phyloP scores from a whole-genome alignment of 2,113 vertebrate species.

The Callipepla californica region DNA sequence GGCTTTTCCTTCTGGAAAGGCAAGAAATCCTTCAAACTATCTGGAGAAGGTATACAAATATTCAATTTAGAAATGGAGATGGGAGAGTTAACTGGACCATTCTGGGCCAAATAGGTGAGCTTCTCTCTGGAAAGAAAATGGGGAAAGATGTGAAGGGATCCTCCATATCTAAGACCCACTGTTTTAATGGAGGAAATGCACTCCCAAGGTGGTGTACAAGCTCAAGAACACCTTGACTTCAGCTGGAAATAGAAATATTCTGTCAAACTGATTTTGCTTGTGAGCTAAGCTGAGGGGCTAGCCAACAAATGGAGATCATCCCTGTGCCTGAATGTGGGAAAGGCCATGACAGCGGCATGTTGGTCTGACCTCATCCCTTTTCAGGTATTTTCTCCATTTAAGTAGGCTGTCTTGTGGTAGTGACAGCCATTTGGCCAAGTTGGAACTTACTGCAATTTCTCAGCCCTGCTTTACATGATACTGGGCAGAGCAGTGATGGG shows the following conservation, averaged over 20 bases:
- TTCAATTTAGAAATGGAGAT: background rate
- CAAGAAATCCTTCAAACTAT: background rate
- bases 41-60: background rate
- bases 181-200: background rate
- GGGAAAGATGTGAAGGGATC: background rate
- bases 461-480: fast-evolving
- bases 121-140: background rate
- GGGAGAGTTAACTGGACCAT: background rate
- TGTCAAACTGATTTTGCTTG: background rate
- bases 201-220: background rate
- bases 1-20: background rate
- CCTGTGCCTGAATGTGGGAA: background rate
- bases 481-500: fast-evolving
- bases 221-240: background rate
- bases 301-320: background rate
- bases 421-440: fast-evolving
- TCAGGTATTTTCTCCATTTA: background rate
- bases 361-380: background rate
- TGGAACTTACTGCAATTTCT: background rate
- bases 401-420: fast-evolving
- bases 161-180: background rate
- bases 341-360: background rate
- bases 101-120: background rate
- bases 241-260: background rate
- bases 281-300: background rate